Base-by-base conservation (phyloP, 2,797 vertebrate genomes). In the Neosalanx taihuensis region DNA sequence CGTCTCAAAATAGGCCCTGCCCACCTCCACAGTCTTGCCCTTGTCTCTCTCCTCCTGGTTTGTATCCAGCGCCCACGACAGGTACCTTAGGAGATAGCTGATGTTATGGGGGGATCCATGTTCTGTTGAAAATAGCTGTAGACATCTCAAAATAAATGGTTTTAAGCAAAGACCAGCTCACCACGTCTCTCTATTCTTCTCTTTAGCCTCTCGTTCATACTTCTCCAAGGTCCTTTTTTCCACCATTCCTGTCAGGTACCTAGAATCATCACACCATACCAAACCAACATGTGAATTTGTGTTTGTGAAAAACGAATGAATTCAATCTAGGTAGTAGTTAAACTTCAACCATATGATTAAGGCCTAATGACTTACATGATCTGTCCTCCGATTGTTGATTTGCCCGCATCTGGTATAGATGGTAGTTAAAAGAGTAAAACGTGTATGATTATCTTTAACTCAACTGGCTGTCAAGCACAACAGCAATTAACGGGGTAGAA, bases 141-240 rank as follows among this genome's bases (percentile, higher is more conserved):
- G 6, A 37, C 41, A 46, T 46, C 41, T 46, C 41, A 46, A 13
- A 46, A 64, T 64, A 64, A 64, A 26, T 26, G 9, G 12, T 20
- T 29, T n/a, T 29, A 29, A 15, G 33, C 41, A 65, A 49, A 65
- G 46, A 31, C 15, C 9, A 29, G 31, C 88, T 89, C 92, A 99
- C 98, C 98, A 99, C 70, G 97, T 99, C 94, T 99, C 98, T 94
- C 98, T 95, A 93, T 99, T 99, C 92, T 99, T 99, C 82, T 99
- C 98, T 90, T 99, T 99, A 30, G 98, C 98, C 93, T 99, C 98
- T 86, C 97, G 92, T 90, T 99, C 98, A 26, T 99, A 99, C 91
- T 99, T 99, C 84, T 99, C 98, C 89, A 99, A 94, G 58, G 98
- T 99, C 86, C 98, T 93, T 91, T 99, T 99, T 60, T 99, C 98